A percentile compares a stretch with the other conserved stretches of the same genome.
Evolutionary conservation across 2,797 vertebrate genomes (phyloP).

Genomic region (Typhlichthys subterraneus): DNA sequence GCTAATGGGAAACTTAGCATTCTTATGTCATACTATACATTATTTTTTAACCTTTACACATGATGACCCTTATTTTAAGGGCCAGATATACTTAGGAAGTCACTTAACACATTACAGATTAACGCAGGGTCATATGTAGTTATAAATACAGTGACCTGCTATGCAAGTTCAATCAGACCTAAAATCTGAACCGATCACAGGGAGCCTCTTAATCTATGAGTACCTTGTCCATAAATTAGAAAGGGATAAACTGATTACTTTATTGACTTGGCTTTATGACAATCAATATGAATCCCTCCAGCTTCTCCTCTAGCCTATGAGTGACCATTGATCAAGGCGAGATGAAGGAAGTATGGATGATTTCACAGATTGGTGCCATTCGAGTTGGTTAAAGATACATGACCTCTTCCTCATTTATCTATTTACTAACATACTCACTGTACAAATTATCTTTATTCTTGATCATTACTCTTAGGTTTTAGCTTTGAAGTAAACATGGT

Average conservation of each 20-base stretch:
- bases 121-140: conserved; percentile 2
- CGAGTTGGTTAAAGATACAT: conserved; percentile 40
- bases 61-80: not conserved
- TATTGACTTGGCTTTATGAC: conserved; percentile 43
- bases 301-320: conserved; percentile 20
- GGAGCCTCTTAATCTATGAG: conserved; percentile 53
- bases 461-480: not conserved
- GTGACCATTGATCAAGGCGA: conserved; percentile 61
- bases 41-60: conserved; percentile 4
- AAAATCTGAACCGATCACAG: conserved; percentile 45
- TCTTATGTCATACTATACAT: not conserved
- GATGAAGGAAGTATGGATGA: conserved; percentile 53
- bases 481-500: not conserved
- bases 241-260: conserved; percentile 45
- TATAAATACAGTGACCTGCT: conserved; percentile 22
- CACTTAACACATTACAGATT: conserved; percentile 19
- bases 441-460: too few species aligned
- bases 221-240: conserved; percentile 40
- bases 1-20: not conserved
- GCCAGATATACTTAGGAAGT: conserved; percentile 5
- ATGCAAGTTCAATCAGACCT: conserved; percentile 50
- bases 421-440: not conserved
- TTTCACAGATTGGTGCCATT: conserved; percentile 57
- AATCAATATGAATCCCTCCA: conserved; percentile 39
- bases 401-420: not conserved